phyloP scores from a whole-genome alignment of 1,140 invertebrate species.

The Temnothorax longispinosus region DNA sequence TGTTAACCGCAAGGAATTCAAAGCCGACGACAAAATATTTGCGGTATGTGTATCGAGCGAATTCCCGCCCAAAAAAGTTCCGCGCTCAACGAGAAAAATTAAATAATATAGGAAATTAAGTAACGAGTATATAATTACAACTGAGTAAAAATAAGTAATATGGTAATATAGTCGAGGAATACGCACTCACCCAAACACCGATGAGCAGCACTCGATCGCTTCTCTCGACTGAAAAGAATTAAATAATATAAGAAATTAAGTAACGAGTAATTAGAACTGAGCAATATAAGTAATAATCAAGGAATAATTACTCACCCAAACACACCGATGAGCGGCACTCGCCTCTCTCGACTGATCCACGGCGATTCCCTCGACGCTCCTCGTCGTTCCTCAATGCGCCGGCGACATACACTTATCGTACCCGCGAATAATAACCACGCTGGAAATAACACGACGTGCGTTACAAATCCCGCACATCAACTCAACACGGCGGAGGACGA shows the following conservation, averaged over 20 bases:
- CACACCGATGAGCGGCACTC: not conserved
- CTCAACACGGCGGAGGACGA: not conserved
- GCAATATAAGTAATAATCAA: not conserved
- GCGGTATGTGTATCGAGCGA: not conserved
- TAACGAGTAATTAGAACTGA: not conserved
- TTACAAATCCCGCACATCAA: not conserved
- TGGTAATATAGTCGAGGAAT: no score
- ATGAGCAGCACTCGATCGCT: no score
- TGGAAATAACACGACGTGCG: not conserved
- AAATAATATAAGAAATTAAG: no score
- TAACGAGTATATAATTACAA: no score
- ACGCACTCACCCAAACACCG: no score
- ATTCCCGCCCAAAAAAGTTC: not conserved
- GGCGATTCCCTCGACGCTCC: not conserved
- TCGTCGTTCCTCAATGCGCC: not conserved
- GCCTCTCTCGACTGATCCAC: not conserved
- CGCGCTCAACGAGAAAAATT: not conserved
- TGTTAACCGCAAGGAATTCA: not conserved
- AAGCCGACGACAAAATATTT: not conserved
- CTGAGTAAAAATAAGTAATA: not conserved
- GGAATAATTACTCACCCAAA: not conserved
- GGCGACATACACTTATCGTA: not conserved
- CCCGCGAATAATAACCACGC: not conserved
- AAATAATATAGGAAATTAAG: not conserved
- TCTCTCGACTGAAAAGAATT: not conserved